A percentile compares a stretch with the other conserved stretches of the same genome.
Conservation (phyloP, 2,113 vertebrate genomes). For the Gymnobelideus leadbeateri region DNA sequence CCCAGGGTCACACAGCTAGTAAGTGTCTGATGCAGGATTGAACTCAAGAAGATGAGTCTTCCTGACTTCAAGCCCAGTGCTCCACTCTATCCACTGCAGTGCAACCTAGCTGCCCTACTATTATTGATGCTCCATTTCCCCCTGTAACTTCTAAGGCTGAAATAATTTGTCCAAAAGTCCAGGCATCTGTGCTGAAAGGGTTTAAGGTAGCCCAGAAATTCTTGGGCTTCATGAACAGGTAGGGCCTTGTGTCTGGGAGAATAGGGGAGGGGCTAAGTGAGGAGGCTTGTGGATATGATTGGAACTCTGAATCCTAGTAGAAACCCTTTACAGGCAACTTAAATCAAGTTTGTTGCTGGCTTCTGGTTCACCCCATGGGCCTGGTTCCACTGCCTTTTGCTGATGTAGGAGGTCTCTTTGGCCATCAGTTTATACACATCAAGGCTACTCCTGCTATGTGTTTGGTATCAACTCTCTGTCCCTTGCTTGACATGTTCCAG, state of each 20-base stretch:
- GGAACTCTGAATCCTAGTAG: conserved; percentile 38
- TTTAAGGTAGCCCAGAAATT: conserved; percentile 57
- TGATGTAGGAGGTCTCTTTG: conserved; percentile 30
- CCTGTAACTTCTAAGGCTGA: conserved; percentile 47
- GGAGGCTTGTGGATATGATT: conserved; percentile 1
- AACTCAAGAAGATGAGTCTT: neutral
- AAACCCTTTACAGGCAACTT: conserved; percentile 20
- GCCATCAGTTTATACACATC: conserved; percentile 20
- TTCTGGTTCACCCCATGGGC: conserved; percentile 44
- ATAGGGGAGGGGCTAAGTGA: neutral
- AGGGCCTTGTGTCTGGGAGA: neutral
- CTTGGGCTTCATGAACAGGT: neutral
- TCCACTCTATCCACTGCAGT: neutral
- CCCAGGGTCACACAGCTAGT: neutral
- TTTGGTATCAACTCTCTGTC: conserved; percentile 37
- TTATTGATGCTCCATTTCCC: conserved; percentile 18
- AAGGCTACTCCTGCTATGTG: conserved; percentile 25
- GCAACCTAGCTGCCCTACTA: neutral
- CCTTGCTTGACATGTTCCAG: conserved; percentile 45
- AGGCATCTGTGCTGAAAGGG: conserved; percentile 6
- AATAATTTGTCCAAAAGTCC: conserved; percentile 52
- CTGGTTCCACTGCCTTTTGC: neutral
- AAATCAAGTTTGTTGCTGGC: neutral
- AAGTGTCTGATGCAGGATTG: neutral
- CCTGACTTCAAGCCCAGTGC: neutral